phyloP scores from a whole-genome alignment of 2,113 vertebrate species.

The Burhinus bistriatus region DNA sequence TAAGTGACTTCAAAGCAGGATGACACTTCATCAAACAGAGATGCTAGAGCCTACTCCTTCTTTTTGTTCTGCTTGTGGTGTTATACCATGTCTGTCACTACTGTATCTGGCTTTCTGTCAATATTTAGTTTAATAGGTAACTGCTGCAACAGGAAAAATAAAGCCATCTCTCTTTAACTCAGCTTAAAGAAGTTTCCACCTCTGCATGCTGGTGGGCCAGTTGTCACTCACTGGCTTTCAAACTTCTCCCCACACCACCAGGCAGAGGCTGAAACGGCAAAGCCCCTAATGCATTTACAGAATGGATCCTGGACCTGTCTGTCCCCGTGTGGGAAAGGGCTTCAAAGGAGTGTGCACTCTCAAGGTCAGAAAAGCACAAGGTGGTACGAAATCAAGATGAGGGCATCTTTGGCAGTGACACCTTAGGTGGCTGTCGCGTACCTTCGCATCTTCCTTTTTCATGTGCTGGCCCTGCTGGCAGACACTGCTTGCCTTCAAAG shows the following conservation, averaged over 20 bases:
- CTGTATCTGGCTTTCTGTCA: not conserved
- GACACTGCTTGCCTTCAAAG: not conserved
- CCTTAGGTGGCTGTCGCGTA: not conserved
- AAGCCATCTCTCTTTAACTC: not conserved
- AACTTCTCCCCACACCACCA: not conserved
- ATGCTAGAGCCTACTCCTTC: not conserved
- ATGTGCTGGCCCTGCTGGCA: not conserved
- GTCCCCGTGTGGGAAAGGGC: not conserved
- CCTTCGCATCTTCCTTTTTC: not conserved
- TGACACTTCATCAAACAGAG: not conserved
- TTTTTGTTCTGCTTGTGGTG: not conserved
- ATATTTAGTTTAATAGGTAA: not conserved
- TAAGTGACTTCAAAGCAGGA: not conserved
- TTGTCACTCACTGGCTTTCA: not conserved
- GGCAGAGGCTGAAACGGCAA: not conserved
- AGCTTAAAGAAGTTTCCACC: not conserved
- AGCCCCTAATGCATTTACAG: not conserved
- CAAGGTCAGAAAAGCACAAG: not conserved
- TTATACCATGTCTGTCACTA: not conserved
- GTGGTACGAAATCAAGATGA: not conserved
- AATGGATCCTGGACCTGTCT: not conserved
- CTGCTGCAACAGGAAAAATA: not conserved
- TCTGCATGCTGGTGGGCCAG: not conserved
- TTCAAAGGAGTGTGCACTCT: accelerated
- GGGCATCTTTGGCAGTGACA: not conserved